Evolutionary conservation across 1,140 invertebrate species (phyloP).

Genomic region (Campoletis sonorensis): DNA sequence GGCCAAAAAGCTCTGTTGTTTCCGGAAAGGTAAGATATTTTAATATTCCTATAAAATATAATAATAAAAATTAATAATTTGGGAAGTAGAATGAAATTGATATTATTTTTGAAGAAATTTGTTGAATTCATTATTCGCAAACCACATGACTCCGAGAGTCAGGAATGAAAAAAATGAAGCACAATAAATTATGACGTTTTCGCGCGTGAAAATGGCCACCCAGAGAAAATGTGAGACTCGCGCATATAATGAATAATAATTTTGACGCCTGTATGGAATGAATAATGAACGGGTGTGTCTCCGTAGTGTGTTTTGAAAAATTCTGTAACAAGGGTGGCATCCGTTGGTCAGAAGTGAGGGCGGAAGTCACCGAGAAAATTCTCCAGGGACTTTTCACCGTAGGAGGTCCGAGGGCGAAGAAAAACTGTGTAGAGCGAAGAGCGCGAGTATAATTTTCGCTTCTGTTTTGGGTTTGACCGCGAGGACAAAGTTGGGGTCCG

Average conservation of each 20-base stretch:
- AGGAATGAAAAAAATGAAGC: neutral
- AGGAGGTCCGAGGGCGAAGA: conserved; percentile 29
- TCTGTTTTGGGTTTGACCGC: conserved; percentile 26
- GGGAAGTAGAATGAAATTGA: too few relatives aligned
- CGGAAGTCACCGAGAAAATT: conserved; percentile 31
- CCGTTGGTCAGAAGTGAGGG: neutral
- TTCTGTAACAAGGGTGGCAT: neutral
- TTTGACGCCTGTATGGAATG: conserved; percentile 24
- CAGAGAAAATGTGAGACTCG: neutral
- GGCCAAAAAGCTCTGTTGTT: too few relatives aligned
- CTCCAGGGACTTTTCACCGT: neutral
- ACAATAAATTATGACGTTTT: conserved; percentile 16
- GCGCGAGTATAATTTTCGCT: conserved; percentile 32
- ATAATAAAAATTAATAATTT: neutral
- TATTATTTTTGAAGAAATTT: too few relatives aligned
- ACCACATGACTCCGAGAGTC: neutral
- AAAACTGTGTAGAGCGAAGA: conserved; percentile 16
- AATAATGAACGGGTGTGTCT: conserved; percentile 27
- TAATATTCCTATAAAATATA: too few relatives aligned
- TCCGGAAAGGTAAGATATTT: too few relatives aligned
- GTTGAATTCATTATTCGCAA: too few relatives aligned
- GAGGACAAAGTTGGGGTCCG: neutral
- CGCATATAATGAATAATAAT: conserved; percentile 30
- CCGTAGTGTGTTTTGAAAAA: neutral
- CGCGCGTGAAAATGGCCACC: neutral